Percentiles rank a stretch among this genome's conserved stretches.
Conservation (phyloP, 1,140 invertebrate species). For the Hylaeus volcanicus region DNA sequence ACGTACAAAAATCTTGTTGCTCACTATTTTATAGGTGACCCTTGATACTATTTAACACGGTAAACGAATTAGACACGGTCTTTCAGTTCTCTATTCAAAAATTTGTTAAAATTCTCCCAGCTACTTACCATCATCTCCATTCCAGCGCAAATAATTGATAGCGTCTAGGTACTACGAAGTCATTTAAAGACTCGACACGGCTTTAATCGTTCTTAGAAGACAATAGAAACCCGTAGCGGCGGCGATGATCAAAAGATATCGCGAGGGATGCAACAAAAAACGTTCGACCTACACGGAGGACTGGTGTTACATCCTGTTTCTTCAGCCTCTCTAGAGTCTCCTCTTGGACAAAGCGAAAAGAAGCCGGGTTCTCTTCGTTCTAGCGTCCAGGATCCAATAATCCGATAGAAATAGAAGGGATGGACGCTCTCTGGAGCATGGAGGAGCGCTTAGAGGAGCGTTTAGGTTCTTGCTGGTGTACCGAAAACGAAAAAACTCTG, state of each 20-base stretch:
- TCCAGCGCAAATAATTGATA: too few relatives aligned
- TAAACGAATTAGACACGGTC: too few relatives aligned
- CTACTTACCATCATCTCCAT: too few relatives aligned
- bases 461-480: conserved; percentile 54
- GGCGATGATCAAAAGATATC: background rate
- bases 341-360: conserved; percentile 52
- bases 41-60: too few relatives aligned
- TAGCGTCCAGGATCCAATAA: conserved; percentile 57
- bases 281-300: background rate
- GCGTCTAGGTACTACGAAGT: background rate
- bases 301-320: background rate
- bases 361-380: conserved; percentile 20
- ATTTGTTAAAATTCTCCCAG: too few relatives aligned
- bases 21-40: too few relatives aligned
- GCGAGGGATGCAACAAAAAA: background rate
- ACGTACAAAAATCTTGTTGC: too few relatives aligned
- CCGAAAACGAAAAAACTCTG: conserved; percentile 33
- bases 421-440: conserved; percentile 19
- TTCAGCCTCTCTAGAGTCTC: background rate
- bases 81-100: too few relatives aligned
- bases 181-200: background rate
- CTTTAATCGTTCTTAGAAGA: background rate
- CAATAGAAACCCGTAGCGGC: background rate
- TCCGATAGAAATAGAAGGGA: conserved; percentile 56
- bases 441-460: conserved; percentile 47